phyloP scores from a whole-genome alignment of 2,797 vertebrate species.

The Rhinogobio ventralis region DNA sequence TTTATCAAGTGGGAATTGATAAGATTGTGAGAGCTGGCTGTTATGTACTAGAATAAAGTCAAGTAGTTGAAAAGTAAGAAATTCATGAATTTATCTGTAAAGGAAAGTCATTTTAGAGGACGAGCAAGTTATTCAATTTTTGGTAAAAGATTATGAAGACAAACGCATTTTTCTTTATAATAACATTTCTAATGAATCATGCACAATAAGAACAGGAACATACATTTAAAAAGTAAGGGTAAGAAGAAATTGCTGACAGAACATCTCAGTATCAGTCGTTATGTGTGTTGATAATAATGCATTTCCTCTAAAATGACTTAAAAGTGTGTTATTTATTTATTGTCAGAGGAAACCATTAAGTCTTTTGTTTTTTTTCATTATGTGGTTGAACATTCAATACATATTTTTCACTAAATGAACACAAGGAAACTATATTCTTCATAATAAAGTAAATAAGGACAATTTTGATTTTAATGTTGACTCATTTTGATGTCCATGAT shows the following conservation, averaged over 20 bases:
- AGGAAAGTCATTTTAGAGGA: background rate
- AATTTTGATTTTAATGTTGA: background rate
- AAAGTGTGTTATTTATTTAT: background rate
- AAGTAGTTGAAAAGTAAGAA: background rate
- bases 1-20: slow-evolving; percentile 6
- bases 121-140: background rate
- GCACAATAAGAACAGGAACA: background rate
- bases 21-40: background rate
- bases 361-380: too few relatives aligned
- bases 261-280: too few relatives aligned
- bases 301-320: background rate
- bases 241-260: background rate
- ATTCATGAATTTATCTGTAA: background rate
- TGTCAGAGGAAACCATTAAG: background rate
- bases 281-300: background rate
- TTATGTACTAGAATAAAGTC: background rate
- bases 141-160: background rate
- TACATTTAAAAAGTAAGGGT: background rate
- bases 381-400: background rate
- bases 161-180: background rate
- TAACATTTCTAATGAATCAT: background rate
- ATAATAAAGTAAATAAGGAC: background rate
- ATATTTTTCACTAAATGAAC: background rate
- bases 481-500: slow-evolving; percentile 17
- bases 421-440: background rate